Evolutionary conservation across 2,113 vertebrate species (phyloP), one percentile per base, ranked within the genome.

Genomic region (Labeo rohita): DNA sequence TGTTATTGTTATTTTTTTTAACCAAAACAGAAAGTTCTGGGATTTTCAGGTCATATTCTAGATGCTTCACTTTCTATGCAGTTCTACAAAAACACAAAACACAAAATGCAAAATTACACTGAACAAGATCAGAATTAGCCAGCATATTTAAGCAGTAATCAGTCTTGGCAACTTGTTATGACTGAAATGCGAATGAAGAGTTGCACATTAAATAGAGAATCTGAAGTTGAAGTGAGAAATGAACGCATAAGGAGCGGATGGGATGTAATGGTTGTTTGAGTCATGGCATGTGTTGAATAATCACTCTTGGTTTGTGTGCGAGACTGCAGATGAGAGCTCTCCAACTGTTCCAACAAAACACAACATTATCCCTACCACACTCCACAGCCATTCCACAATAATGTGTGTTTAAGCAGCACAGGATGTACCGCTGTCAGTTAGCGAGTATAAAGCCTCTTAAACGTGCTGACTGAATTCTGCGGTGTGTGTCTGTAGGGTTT

Each of bases 331-430:
- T 93, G 89, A 89, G 87, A 78, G 88, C 91, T 93, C 88, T 87
- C 86, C 91, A 85, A 92, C 92, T 91, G 92, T 93, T 89, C 92
- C 84, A 87, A 39, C 39, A 86, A 90, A 90, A 93, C 90, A 93
- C 92, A 82, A 39, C 88, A 93, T 95, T 92, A 92, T 93, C 90
- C 91, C 90, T 89, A 68, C 89, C 92, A 93, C 93, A 93, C 93
- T 92, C 92, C 89, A 92, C 90, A 92, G 93, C 93, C 93, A 93
- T 94, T 92, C 93, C 85, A 91, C 93, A 92, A 92, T 91, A 91
- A 92, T 84, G 65, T 92, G 47, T 83, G 70, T 78, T 77, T 77
- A 45, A 61, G 11, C 56, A 77, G 56, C 12, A 83, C 36, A 83
- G n/a, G 50, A 49, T 50, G 39, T 39, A 43, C n/a, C 49, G 10